Evolutionary conservation across 2,797 vertebrate genomes (phyloP).

Genomic region (Acipenser ruthenus): DNA sequence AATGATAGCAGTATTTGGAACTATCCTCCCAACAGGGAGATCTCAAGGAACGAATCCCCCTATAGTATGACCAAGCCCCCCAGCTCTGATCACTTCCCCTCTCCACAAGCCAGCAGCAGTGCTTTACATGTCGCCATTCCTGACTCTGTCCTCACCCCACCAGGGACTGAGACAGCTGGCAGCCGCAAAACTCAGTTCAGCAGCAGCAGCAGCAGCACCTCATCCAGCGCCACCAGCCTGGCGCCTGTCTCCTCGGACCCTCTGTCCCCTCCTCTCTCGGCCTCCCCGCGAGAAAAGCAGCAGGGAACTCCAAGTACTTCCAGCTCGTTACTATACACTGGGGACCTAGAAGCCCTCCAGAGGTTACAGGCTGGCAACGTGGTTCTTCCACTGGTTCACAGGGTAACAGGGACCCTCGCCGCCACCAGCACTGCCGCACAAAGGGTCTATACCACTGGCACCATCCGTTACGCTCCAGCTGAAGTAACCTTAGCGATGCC

Average conservation of each 20-base stretch:
- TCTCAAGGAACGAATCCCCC: conserved; percentile 92
- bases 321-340: conserved; percentile 87
- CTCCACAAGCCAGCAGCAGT: conserved; percentile 67
- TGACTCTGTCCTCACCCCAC: conserved; percentile 92
- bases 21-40: conserved; percentile 95
- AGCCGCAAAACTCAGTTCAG: conserved; percentile 79
- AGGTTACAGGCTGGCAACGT: conserved; percentile 90
- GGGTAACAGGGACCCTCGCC: conserved; percentile 84
- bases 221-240: conserved; percentile 63
- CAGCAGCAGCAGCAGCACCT: conserved; percentile 66
- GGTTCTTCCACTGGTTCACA: conserved; percentile 88
- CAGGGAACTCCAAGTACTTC: conserved; percentile 76
- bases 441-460: conserved; percentile 96
- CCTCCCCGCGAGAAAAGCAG: conserved; percentile 97
- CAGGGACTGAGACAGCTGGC: conserved; percentile 77
- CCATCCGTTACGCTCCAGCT: conserved; percentile 95
- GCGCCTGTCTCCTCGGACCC: conserved; percentile 83
- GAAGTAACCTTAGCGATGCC: conserved; percentile 96
- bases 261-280: conserved; percentile 93
- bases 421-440: conserved; percentile 80
- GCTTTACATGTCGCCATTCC: conserved; percentile 87
- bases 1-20: conserved; percentile 99
- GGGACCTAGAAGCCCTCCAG: conserved; percentile 91
- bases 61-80: conserved; percentile 94
- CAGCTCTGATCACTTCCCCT: conserved; percentile 76